These are phyloP conservation scores for Muscina levida DNA, from an alignment of 2,888 invertebrate genomes.

Conservation along the genomic window DNA sequence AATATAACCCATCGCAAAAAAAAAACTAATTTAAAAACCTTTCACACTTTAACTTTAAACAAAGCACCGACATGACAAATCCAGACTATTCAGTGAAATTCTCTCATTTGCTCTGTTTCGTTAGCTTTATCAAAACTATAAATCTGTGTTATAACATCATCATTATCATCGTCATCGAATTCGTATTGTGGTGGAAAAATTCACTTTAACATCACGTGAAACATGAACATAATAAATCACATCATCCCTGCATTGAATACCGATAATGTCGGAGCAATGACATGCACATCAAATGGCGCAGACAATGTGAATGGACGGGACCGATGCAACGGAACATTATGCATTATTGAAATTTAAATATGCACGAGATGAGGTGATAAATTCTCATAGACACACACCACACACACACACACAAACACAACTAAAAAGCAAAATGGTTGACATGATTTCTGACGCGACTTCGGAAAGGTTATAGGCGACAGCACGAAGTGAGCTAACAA, in stretches of 20 bases:
- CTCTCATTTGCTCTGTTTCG: constrained; percentile 20
- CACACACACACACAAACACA: too few relatives aligned
- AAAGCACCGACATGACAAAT: too few relatives aligned
- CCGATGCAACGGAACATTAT: constrained; percentile 6
- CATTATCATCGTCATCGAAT: constrained; percentile 1
- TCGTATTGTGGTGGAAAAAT: background rate
- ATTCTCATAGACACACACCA: background rate
- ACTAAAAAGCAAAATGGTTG: too few relatives aligned
- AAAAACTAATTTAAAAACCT: too few relatives aligned
- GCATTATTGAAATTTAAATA: constrained; percentile 32
- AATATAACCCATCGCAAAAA: too few relatives aligned
- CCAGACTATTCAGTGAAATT: background rate
- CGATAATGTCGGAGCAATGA: constrained; percentile 18
- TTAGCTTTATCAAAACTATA: background rate
- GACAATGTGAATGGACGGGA: constrained; percentile 1
- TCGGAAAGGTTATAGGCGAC: too few relatives aligned
- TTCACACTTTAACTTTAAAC: too few relatives aligned
- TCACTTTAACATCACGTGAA: constrained; percentile 14
- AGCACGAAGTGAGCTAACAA: too few relatives aligned
- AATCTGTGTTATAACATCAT: background rate
- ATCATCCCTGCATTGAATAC: constrained; percentile 29
- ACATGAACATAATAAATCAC: constrained; percentile 14
- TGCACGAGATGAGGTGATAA: background rate
- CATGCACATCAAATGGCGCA: constrained; percentile 23
- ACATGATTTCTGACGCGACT: too few relatives aligned